Evolutionary conservation across 2,113 vertebrate genomes (phyloP).

Genomic region (Tamias sibiricus): DNA sequence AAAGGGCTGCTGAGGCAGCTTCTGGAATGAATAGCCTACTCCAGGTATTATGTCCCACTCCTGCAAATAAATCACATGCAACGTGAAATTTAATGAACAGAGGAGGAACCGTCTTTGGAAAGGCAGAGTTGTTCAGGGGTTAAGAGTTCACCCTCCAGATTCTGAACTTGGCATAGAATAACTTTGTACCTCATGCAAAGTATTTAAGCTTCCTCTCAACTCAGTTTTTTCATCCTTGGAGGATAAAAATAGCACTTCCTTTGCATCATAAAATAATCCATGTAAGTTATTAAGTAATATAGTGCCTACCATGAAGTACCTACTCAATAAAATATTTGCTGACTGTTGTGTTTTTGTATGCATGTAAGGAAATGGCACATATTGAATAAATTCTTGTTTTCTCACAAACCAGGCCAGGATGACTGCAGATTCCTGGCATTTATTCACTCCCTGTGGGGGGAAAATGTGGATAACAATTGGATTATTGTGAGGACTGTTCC

Average conservation of each 20-base stretch:
- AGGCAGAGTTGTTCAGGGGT: not conserved
- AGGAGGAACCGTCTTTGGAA: not conserved
- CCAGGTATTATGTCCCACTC: not conserved
- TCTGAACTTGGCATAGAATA: not conserved
- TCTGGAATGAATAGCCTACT: not conserved
- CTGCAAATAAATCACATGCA: not conserved
- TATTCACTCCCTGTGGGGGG: not conserved
- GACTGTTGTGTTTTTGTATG: not conserved
- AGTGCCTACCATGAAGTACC: not conserved
- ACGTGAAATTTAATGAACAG: not conserved
- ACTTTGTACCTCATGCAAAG: not conserved
- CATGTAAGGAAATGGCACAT: conserved; percentile 6
- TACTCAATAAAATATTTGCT: not conserved
- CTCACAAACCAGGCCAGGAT: not conserved
- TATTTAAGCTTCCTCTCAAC: not conserved
- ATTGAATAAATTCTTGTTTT: not conserved
- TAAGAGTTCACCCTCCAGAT: not conserved
- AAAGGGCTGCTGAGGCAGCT: not conserved
- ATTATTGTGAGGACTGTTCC: not conserved
- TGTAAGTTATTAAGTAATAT: not conserved
- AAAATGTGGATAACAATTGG: not conserved
- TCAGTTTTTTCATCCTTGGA: not conserved
- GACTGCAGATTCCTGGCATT: not conserved
- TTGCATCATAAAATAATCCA: not conserved
- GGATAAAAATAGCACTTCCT: not conserved